Base-by-base conservation (phyloP, 2,113 vertebrate genomes). In the Dicrurus megarhynchus region DNA sequence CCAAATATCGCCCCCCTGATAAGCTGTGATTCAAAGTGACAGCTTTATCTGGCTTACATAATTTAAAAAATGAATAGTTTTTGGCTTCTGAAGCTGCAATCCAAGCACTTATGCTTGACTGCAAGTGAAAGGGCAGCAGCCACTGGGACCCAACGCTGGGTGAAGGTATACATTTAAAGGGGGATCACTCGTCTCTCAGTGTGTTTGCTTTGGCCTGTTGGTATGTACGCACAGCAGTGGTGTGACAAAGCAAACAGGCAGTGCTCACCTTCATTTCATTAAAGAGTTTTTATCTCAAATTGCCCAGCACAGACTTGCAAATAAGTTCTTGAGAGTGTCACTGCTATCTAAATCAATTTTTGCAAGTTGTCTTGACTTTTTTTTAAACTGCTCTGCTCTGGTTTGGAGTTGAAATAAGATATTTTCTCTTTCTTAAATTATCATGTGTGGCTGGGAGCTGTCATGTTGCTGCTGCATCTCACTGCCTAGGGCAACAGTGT, bases 391-490 rank as follows among this genome's bases (percentile, higher is more conserved):
- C 39, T 94, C 47, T 83, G 79, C 55, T 71, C 79, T 74, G 79
- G 39, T 90, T 96, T 3, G 4, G 78, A 91, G 55, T 94, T 83
- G 82, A 90, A 83, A 77, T 73, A 85, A 71, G 93, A 50, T 91
- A 14, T 80, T 96, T 95, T 94, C 80, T 68, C 55, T 86, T 24
- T 91, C 70, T 76, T 35, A 68, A 94, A 94, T 94, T 89, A 76
- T 39, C 81, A 87, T 74, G 85, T 92, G 87, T 86, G 67, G 75
- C 79, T 94, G 85, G 79, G 85, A 96, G 82, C 92, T 96, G 95
- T 97, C 93, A 74, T 44, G 50, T 93, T 96, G 94, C 95, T 87
- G 84, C 78, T 90, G 84, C 85, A 80, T 95, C 93, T 93, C 85
- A 64, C 82, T 94, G 95, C 87, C 94, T 94, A 68, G 93, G 93